phyloP scores from a whole-genome alignment of 2,113 vertebrate species.

The Albula goreensis region DNA sequence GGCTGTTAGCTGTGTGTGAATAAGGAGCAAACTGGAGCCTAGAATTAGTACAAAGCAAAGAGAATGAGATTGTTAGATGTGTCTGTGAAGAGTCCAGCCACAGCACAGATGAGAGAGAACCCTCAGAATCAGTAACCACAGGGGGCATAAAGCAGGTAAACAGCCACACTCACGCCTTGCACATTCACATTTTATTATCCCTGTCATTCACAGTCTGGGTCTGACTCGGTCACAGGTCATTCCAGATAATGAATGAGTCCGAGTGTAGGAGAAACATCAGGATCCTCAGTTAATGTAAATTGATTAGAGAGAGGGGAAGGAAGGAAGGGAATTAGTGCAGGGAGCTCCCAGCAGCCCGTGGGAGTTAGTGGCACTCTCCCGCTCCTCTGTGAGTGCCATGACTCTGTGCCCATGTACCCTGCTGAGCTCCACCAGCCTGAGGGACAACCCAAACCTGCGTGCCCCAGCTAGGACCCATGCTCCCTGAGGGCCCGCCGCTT shows the following conservation, averaged over 20 bases:
- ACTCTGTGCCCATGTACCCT: neutral
- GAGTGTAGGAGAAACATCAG: neutral
- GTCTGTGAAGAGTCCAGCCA: no score
- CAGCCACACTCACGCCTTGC: neutral
- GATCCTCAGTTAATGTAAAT: neutral
- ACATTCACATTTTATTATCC: neutral
- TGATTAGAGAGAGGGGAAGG: neutral
- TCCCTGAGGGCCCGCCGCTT: neutral
- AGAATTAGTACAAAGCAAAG: no score
- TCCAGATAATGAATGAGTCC: neutral
- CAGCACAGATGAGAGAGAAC: no score
- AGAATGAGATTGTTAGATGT: no score
- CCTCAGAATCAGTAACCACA: no score
- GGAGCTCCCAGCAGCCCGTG: neutral
- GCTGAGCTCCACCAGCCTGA: slow-evolving; percentile 23
- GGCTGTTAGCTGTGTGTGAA: neutral
- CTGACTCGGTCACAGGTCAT: neutral
- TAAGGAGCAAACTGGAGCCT: no score
- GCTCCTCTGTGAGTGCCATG: slow-evolving; percentile 11
- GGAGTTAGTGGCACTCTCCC: slow-evolving; percentile 17
- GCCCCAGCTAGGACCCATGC: slow-evolving; percentile 10
- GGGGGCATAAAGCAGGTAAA: no score
- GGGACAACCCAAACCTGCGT: neutral
- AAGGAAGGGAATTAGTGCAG: neutral
- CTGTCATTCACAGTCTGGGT: neutral